A percentile compares a stretch with the other conserved stretches of the same genome.
Conservation (phyloP, 2,888 invertebrate genomes). For the Lissocephala sabroskyi region DNA sequence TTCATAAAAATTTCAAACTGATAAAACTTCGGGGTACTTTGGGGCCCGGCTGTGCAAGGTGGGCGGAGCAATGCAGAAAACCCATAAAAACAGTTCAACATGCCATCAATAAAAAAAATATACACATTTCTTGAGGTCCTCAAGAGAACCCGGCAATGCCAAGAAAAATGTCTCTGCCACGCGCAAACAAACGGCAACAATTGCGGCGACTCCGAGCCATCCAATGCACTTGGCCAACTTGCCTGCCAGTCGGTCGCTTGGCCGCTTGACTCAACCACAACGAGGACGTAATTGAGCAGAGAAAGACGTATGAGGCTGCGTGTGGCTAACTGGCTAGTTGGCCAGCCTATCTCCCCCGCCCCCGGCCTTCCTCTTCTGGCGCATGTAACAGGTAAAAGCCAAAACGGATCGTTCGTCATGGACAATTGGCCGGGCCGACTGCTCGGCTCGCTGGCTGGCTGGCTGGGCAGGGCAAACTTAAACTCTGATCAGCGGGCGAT, state of each 20-base stretch:
- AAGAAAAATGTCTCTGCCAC: conserved; percentile 59
- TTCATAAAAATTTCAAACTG: too few species aligned
- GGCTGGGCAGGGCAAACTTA: conserved; percentile 23
- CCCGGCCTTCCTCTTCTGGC: neutral
- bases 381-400: conserved; percentile 52
- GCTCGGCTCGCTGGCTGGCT: neutral
- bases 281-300: conserved; percentile 58
- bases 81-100: conserved; percentile 63
- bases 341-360: conserved; percentile 1
- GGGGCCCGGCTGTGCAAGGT: conserved; percentile 40
- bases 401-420: conserved; percentile 63
- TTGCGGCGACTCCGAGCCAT: conserved; percentile 32
- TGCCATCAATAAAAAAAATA: conserved; percentile 58
- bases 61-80: conserved; percentile 47
- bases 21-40: neutral
- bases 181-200: conserved; percentile 40
- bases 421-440: conserved; percentile 41
- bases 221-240: conserved; percentile 1
- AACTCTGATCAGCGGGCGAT: conserved; percentile 57
- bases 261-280: conserved; percentile 24
- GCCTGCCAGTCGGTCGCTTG: conserved; percentile 1
- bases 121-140: too few species aligned
- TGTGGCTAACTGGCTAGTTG: neutral
- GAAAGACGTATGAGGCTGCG: conserved; percentile 30
- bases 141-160: conserved; percentile 38